phyloP scores from a whole-genome alignment of 2,797 vertebrate genomes.

The Labroides dimidiatus region DNA sequence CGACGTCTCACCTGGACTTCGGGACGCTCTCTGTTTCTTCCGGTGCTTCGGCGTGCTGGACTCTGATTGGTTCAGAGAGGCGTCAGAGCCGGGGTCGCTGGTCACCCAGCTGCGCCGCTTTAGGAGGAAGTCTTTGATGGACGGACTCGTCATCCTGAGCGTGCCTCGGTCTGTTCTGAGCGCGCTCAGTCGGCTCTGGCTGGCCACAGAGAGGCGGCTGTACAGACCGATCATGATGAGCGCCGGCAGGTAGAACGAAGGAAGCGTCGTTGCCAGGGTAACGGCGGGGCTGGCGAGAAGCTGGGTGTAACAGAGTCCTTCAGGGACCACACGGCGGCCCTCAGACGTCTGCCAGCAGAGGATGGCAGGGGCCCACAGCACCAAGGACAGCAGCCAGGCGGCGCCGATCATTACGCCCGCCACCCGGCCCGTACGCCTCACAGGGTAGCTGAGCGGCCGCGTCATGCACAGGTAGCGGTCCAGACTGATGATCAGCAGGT shows the following conservation, averaged over 20 bases:
- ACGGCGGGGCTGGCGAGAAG: constrained; percentile 89
- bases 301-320: constrained; percentile 89
- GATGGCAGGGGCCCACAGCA: constrained; percentile 93
- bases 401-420: constrained; percentile 88
- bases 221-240: constrained; percentile 91
- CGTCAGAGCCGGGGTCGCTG: constrained; percentile 24
- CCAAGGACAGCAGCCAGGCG: constrained; percentile 90
- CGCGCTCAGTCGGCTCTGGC: constrained; percentile 81
- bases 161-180: not conserved
- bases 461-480: constrained; percentile 94
- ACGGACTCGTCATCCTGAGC: constrained; percentile 4
- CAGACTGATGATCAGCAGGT: constrained; percentile 93
- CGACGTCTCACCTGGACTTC: constrained; percentile 3
- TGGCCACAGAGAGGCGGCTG: constrained; percentile 88
- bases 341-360: constrained; percentile 90
- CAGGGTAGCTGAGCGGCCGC: constrained; percentile 90
- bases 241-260: constrained; percentile 92
- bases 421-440: constrained; percentile 84
- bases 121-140: constrained; percentile 22
- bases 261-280: constrained; percentile 90
- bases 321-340: constrained; percentile 81
- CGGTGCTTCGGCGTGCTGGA: constrained; percentile 7
- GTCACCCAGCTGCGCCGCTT: constrained; percentile 24
- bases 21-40: not conserved
- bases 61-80: constrained; percentile 41